A percentile compares a stretch with the other conserved stretches of the same genome.
These are phyloP conservation scores for Limonius californicus DNA, from an alignment of 1,140 invertebrate species.

Conservation along the genomic window DNA sequence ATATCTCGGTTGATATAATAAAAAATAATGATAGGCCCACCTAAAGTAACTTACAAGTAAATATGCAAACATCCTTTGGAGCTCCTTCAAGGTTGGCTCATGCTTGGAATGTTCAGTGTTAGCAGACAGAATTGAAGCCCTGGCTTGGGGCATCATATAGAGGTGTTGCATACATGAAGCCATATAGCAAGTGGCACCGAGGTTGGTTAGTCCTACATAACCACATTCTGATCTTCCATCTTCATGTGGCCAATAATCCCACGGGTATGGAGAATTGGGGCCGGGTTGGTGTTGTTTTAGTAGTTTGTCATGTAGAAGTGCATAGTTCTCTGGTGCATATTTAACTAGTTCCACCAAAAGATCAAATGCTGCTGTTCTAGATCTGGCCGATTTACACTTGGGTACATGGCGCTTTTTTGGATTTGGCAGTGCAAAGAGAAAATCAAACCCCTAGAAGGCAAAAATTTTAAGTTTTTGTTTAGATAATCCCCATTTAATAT, in stretches of 20 bases:
- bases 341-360: slow-evolving; percentile 83
- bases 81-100: slow-evolving; percentile 75
- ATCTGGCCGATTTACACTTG: slow-evolving; percentile 87
- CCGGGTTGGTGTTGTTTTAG: slow-evolving; percentile 83
- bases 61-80: slow-evolving; percentile 95
- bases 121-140: slow-evolving; percentile 74
- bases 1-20: too few species aligned
- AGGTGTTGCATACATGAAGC: slow-evolving; percentile 95
- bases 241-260: slow-evolving; percentile 97
- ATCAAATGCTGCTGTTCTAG: slow-evolving; percentile 86
- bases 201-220: slow-evolving; percentile 89
- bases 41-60: slow-evolving; percentile 58
- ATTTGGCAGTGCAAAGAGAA: slow-evolving; percentile 85
- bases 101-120: slow-evolving; percentile 63
- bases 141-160: slow-evolving; percentile 92
- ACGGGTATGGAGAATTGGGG: slow-evolving; percentile 80
- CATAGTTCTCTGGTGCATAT: slow-evolving; percentile 81
- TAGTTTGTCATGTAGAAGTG: slow-evolving; percentile 75
- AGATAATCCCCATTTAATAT: background rate
- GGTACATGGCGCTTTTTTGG: slow-evolving; percentile 80
- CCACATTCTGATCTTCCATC: slow-evolving; percentile 90
- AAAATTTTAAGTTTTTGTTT: background rate
- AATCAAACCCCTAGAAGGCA: slow-evolving; percentile 65
- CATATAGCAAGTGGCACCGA: slow-evolving; percentile 96
- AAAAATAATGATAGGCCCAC: background rate